Percentiles rank a stretch among this genome's conserved stretches.
Evolutionary conservation across 2,888 invertebrate genomes (phyloP).

Genomic region (Byasa hedistus): DNA sequence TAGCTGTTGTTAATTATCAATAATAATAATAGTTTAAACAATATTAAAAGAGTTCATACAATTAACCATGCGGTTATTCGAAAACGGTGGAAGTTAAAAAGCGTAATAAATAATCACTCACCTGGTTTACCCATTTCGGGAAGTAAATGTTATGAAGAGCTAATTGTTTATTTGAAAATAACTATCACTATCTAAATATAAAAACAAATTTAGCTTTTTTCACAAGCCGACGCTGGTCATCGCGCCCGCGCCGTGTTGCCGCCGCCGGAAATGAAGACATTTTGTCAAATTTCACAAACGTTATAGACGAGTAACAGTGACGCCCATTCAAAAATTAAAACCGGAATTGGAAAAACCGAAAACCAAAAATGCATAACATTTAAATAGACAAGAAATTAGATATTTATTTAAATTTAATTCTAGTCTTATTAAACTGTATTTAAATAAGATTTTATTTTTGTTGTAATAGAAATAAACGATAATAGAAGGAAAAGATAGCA

Average conservation of each 20-base stretch:
- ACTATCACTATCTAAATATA: slow-evolving; percentile 52
- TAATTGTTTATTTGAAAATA: slow-evolving; percentile 28
- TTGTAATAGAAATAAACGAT: too few relatives aligned
- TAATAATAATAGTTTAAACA: too few relatives aligned
- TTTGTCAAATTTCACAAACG: slow-evolving; percentile 20
- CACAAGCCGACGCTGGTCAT: slow-evolving; percentile 49
- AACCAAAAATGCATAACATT: not conserved
- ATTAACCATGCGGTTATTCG: slow-evolving; percentile 44
- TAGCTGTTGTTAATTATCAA: too few relatives aligned
- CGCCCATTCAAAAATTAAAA: not conserved
- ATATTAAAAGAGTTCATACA: not conserved
- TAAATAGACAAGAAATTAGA: not conserved
- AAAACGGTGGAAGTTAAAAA: slow-evolving; percentile 32
- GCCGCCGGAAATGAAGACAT: slow-evolving; percentile 67
- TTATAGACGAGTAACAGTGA: slow-evolving; percentile 6
- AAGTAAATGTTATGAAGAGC: slow-evolving; percentile 29
- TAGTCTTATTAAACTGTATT: not conserved
- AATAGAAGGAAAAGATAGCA: too few relatives aligned
- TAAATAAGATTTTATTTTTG: too few relatives aligned
- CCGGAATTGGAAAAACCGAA: not conserved
- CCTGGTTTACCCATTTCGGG: slow-evolving; percentile 68
- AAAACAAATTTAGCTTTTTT: slow-evolving; percentile 57
- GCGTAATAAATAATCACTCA: slow-evolving; percentile 40
- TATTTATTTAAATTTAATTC: not conserved
- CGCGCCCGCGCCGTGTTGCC: slow-evolving; percentile 58